Base-by-base conservation (phyloP, 30 jellyfish, hydroid and myxozoan genomes). In the Pseudorhiza aurosa region DNA sequence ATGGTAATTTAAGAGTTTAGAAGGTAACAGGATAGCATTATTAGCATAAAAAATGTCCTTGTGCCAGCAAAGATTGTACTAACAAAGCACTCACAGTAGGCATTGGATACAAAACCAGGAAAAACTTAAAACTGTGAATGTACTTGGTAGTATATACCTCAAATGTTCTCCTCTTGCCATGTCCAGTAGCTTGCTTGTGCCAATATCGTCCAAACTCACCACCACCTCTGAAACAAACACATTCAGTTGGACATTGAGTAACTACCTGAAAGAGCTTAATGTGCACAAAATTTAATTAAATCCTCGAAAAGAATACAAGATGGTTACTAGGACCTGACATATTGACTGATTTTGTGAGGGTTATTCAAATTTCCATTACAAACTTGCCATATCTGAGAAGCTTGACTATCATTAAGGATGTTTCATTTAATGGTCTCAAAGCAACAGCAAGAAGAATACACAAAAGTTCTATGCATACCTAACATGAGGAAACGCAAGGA, bases 191-290 rank as follows among this genome's bases (percentile, higher is more conserved):
- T 46, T 26, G 32, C 33, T 58, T 65, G 44, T 70, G 69, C 94
- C 94, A 82, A 18, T 37, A 24, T 12, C 81, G 69, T 44, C 94
- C 94, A 68, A 82, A 72, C 42, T 82, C 94, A 15, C 94, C 87
- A 8, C 94, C 94, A 8, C 94, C 94, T 45, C 94, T 82, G 22
- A 26, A 29, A 8, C 33, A n/a, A 50, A n/a, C 8, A 5, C 9
- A 50, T 50, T 5, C 28, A 5, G 29, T 4, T 50, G 25, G 6
- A 50, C 25, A 50, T 6, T 12, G 8, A 50, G 22, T 22, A 50
- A 50, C n/a, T n/a, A n/a, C n/a, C n/a, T n/a, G n/a, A n/a, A n/a
- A 42, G 55, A 8, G 55, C 55, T 8, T 8, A 9, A 8, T 42
- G 55, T 8, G 17, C 55, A 42, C 17, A 8, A 42, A 42, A 42